Evolutionary conservation across 2,113 vertebrate species (phyloP).

Genomic region (Echinops telfairi): DNA sequence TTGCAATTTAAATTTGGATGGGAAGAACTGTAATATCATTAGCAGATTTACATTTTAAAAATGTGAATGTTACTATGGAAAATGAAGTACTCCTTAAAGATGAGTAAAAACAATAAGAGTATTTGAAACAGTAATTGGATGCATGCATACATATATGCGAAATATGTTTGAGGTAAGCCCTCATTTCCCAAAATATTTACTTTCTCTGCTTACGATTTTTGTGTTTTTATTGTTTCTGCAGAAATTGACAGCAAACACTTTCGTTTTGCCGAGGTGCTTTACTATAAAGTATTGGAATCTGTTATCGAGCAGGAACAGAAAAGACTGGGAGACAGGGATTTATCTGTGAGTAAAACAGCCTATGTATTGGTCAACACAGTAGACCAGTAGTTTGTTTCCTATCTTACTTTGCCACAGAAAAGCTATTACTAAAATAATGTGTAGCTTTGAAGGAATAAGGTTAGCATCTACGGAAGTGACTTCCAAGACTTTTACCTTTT

Average conservation of each 20-base stretch:
- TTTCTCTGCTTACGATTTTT: constrained; percentile 49
- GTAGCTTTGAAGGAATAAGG: background rate
- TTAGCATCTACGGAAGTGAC: background rate
- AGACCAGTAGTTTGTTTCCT: background rate
- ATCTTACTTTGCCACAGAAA: background rate
- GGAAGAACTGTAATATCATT: no score
- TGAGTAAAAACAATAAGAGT: background rate
- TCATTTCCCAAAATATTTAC: constrained; percentile 11
- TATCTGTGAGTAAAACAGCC: constrained; percentile 91
- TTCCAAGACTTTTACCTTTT: background rate
- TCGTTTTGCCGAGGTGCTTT: constrained; percentile 93
- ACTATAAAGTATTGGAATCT: constrained; percentile 95
- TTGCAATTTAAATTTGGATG: no score
- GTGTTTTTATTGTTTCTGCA: constrained; percentile 82
- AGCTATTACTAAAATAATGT: background rate
- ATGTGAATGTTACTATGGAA: background rate
- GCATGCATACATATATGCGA: background rate
- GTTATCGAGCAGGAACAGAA: constrained; percentile 94
- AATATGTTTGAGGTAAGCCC: background rate
- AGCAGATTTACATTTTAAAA: no score
- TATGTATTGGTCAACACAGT: background rate
- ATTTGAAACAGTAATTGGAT: background rate
- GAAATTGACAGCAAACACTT: constrained; percentile 94
- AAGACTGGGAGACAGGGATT: constrained; percentile 92
- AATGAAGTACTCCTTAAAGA: constrained; percentile 14